phyloP scores from a whole-genome alignment of 2,113 vertebrate species.

The Onychostoma macrolepis region DNA sequence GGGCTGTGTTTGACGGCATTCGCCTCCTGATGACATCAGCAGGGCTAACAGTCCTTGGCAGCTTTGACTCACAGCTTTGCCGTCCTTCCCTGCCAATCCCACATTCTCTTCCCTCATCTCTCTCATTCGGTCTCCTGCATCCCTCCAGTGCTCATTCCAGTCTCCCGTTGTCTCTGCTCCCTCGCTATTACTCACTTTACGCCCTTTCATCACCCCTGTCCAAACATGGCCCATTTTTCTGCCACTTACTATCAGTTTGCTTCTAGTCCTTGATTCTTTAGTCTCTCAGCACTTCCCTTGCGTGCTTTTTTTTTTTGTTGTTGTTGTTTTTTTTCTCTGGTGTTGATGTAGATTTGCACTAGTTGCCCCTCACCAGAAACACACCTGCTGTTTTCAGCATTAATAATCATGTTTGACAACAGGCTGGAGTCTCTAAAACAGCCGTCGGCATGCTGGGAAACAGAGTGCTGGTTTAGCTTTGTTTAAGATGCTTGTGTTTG shows the following conservation, averaged over 20 bases:
- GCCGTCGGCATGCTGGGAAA: conserved; percentile 3
- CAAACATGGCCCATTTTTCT: conserved; percentile 38
- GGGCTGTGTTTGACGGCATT: conserved; percentile 42
- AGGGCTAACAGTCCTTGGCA: conserved; percentile 55
- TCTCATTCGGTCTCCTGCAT: conserved; percentile 18
- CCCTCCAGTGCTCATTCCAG: conserved; percentile 32
- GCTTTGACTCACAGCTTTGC: conserved; percentile 51
- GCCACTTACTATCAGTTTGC: conserved; percentile 9
- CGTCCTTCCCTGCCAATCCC: conserved; percentile 35
- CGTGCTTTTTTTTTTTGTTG: too few relatives aligned
- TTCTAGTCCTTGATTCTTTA: not conserved
- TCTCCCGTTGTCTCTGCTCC: conserved; percentile 7
- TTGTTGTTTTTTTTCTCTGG: not conserved
- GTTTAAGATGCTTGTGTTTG: not conserved
- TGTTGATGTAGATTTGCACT: conserved; percentile 7
- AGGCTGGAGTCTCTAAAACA: not conserved
- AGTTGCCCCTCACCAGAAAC: not conserved
- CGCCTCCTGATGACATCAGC: conserved; percentile 56
- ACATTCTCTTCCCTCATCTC: not conserved
- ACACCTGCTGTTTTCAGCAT: conserved; percentile 23
- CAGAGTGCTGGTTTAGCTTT: not conserved
- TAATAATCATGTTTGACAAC: conserved; percentile 19
- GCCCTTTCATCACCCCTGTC: conserved; percentile 21
- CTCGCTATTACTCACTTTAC: conserved; percentile 17
- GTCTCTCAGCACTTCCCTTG: not conserved